These are phyloP conservation scores for Ceriagrion tenellum DNA, from an alignment of 2,888 invertebrate genomes.

Conservation along the genomic window DNA sequence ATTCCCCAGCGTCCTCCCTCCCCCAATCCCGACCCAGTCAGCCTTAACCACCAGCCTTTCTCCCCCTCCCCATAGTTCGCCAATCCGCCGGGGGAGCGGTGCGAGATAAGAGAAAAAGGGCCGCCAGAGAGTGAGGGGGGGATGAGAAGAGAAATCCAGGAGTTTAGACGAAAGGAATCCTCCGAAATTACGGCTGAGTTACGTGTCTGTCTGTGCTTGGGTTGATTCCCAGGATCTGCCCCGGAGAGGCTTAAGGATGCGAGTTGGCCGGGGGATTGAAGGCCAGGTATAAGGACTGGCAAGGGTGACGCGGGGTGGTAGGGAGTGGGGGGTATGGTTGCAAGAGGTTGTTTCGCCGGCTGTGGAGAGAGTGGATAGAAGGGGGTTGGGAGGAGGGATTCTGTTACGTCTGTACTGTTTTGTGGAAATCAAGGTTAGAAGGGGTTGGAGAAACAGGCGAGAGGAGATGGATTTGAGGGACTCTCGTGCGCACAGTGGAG, in stretches of 20 bases:
- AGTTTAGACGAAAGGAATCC: slow-evolving; percentile 11
- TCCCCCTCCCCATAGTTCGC: not conserved
- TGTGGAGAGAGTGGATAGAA: not conserved
- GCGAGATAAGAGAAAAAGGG: too few relatives aligned
- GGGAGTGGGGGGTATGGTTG: not conserved
- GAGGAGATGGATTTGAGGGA: not conserved
- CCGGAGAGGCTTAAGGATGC: not conserved
- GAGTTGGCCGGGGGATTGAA: not conserved
- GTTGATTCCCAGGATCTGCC: not conserved
- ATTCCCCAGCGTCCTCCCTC: not conserved
- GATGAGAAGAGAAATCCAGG: not conserved
- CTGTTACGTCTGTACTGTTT: not conserved
- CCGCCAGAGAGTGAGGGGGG: not conserved
- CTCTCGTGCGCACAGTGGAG: not conserved
- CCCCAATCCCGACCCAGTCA: not conserved
- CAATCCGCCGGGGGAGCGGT: not conserved
- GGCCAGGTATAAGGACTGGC: not conserved
- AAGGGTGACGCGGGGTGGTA: too few relatives aligned
- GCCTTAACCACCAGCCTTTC: not conserved
- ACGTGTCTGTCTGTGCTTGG: slow-evolving; percentile 1
- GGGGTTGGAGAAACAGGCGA: not conserved
- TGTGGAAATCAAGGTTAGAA: not conserved
- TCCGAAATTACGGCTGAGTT: slow-evolving; percentile 2
- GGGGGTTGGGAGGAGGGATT: not conserved
- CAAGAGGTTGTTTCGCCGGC: not conserved